Percentiles rank a stretch among this genome's conserved stretches.
Conservation (phyloP, 2,888 invertebrate genomes). For the Nymphalis polychloros region DNA sequence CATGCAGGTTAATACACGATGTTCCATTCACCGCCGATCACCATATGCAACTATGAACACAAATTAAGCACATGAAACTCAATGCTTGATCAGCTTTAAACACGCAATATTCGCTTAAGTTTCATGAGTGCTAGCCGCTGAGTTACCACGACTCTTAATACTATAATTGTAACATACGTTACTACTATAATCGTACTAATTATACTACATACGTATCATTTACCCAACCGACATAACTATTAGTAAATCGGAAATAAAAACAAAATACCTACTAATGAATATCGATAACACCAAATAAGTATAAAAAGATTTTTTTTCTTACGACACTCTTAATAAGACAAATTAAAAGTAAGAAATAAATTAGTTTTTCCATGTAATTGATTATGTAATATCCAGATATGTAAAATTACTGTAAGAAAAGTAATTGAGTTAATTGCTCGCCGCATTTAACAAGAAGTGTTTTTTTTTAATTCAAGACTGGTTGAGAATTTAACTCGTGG, state of each 20-base stretch:
- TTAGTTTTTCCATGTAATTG: neutral
- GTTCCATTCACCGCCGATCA: too few relatives aligned
- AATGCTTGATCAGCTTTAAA: too few relatives aligned
- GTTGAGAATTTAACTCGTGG: neutral
- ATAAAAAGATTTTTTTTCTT: neutral
- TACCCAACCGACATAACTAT: slow-evolving; percentile 26
- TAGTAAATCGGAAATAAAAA: slow-evolving; percentile 23
- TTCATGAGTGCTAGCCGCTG: too few relatives aligned
- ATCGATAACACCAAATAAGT: slow-evolving; percentile 18
- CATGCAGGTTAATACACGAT: too few relatives aligned
- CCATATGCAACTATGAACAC: too few relatives aligned
- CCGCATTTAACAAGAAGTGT: neutral
- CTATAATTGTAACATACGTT: slow-evolving; percentile 3
- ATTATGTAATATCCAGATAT: slow-evolving; percentile 6
- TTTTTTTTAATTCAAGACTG: neutral
- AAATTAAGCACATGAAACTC: too few relatives aligned
- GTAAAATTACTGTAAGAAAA: neutral
- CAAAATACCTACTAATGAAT: slow-evolving; percentile 31
- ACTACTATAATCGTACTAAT: slow-evolving; percentile 9
- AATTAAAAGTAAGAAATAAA: slow-evolving; percentile 10
- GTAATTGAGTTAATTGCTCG: neutral
- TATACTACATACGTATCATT: slow-evolving; percentile 16
- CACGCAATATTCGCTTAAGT: too few relatives aligned
- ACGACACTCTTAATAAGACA: neutral
- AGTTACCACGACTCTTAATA: too few relatives aligned